Percentiles rank a stretch among this genome's conserved stretches.
phyloP scores from a whole-genome alignment of 2,797 vertebrate genomes.

The Gobio occitaniae region DNA sequence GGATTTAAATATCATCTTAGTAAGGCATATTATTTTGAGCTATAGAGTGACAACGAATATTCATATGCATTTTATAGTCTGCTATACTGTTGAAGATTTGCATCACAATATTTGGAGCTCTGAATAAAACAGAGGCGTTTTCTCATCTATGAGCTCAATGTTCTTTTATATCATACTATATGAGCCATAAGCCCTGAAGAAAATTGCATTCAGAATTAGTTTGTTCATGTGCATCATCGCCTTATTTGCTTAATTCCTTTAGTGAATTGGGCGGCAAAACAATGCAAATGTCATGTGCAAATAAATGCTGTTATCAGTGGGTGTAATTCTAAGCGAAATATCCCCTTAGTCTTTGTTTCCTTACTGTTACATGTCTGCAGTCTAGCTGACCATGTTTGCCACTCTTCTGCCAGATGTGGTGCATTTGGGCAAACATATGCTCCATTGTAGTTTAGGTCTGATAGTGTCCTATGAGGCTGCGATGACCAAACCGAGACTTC shows the following conservation, averaged over 20 bases:
- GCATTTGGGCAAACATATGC: constrained; percentile 40
- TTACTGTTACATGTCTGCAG: constrained; percentile 3
- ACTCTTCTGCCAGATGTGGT: constrained; percentile 24
- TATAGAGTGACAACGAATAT: too few relatives aligned
- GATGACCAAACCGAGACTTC: neutral
- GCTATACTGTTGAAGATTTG: too few relatives aligned
- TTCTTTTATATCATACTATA: too few relatives aligned
- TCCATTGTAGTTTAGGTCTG: constrained; percentile 21
- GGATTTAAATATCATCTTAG: too few relatives aligned
- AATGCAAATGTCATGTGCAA: neutral
- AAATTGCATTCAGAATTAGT: neutral
- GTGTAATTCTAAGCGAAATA: constrained; percentile 10
- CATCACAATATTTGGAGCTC: too few relatives aligned
- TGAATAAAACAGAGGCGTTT: too few relatives aligned
- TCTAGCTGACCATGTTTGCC: neutral
- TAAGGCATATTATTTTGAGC: too few relatives aligned
- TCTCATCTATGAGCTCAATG: too few relatives aligned
- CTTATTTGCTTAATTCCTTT: constrained; percentile 5
- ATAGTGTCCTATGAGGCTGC: neutral
- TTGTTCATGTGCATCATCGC: neutral
- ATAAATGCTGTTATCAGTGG: neutral
- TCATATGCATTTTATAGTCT: too few relatives aligned
- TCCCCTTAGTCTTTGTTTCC: neutral
- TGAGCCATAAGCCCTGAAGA: neutral
- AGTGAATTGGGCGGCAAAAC: neutral